Conservation (phyloP, 2,113 vertebrate species). For the Holacanthus passer region DNA sequence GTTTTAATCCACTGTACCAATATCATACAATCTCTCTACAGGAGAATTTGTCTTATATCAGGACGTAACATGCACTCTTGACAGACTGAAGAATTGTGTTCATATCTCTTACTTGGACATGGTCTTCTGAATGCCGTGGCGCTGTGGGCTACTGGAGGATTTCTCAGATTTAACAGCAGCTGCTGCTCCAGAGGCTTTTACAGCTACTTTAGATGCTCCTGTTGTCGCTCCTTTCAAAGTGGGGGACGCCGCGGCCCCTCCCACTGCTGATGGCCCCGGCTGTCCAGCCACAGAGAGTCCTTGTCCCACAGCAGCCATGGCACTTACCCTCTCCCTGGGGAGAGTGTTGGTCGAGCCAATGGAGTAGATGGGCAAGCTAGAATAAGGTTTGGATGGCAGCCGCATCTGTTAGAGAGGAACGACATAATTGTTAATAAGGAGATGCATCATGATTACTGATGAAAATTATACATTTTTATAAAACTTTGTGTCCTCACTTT, state of each 20-base stretch:
- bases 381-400: constrained; percentile 96
- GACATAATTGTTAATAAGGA: background rate
- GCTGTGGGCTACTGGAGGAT: constrained; percentile 86
- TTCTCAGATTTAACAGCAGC: constrained; percentile 85
- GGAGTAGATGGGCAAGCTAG: constrained; percentile 95
- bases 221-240: constrained; percentile 28
- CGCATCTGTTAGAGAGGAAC: constrained; percentile 88
- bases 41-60: background rate
- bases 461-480: background rate
- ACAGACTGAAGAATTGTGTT: background rate
- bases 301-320: constrained; percentile 67
- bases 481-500: background rate
- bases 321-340: constrained; percentile 86
- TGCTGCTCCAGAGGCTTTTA: constrained; percentile 46
- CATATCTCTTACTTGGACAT: constrained; percentile 82
- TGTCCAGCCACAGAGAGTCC: constrained; percentile 59
- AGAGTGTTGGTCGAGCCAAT: constrained; percentile 92
- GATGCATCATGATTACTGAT: background rate
- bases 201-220: constrained; percentile 50
- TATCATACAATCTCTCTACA: background rate
- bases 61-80: background rate
- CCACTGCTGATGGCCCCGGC: constrained; percentile 38
- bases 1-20: background rate
- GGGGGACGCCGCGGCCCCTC: background rate
- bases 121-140: constrained; percentile 83